These are phyloP conservation scores for Schizopygopsis pylzovi DNA, from an alignment of 2,797 vertebrate species.

Conservation along the genomic window DNA sequence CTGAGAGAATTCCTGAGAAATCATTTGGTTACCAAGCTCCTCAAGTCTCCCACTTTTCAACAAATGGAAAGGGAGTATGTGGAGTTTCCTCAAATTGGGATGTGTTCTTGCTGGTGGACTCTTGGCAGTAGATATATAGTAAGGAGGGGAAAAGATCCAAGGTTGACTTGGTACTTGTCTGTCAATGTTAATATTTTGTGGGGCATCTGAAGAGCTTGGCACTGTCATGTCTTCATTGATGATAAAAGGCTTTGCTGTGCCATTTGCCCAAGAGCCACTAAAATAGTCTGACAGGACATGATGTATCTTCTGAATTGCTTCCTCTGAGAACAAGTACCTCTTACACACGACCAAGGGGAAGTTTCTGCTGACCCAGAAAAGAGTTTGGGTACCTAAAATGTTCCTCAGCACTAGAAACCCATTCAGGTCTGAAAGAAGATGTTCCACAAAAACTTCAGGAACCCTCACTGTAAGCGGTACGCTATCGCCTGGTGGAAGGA, in stretches of 20 bases:
- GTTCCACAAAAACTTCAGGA: slow-evolving; percentile 74
- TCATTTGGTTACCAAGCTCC: slow-evolving; percentile 68
- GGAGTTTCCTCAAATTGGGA: slow-evolving; percentile 73
- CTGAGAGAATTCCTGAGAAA: slow-evolving; percentile 74
- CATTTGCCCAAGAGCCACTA: slow-evolving; percentile 66
- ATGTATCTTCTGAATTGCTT: slow-evolving; percentile 66
- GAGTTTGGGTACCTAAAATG: slow-evolving; percentile 65
- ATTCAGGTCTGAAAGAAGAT: slow-evolving; percentile 76
- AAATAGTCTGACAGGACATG: slow-evolving; percentile 77
- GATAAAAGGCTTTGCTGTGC: slow-evolving; percentile 65
- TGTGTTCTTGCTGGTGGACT: slow-evolving; percentile 27
- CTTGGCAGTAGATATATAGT: neutral
- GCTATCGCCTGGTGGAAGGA: slow-evolving; percentile 34
- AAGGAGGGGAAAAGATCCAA: slow-evolving; percentile 65
- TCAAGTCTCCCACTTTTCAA: slow-evolving; percentile 69
- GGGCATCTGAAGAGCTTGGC: slow-evolving; percentile 21
- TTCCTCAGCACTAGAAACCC: slow-evolving; percentile 71
- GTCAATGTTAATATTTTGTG: slow-evolving; percentile 60
- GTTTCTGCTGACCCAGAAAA: slow-evolving; percentile 79
- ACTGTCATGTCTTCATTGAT: slow-evolving; percentile 24
- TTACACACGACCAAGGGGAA: slow-evolving; percentile 75
- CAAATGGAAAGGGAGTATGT: slow-evolving; percentile 79
- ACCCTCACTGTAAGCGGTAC: slow-evolving; percentile 61
- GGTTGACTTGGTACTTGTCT: slow-evolving; percentile 71
- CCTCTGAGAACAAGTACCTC: slow-evolving; percentile 68